Conservation (phyloP, 2,113 vertebrate genomes). For the Heterocephalus glaber region DNA sequence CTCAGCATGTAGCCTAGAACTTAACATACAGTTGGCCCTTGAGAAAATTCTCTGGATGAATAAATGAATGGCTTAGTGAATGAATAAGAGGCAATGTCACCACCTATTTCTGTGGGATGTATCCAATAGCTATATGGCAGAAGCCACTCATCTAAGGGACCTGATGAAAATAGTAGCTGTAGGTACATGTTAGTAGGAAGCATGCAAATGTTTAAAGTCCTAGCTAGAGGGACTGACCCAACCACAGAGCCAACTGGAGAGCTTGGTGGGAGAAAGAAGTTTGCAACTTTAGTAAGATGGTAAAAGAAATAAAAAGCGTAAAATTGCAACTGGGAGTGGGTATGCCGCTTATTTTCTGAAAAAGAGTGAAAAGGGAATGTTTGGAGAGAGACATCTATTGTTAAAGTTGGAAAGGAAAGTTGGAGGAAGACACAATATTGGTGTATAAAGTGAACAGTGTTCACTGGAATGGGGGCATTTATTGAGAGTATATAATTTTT, state of each 20-base stretch:
- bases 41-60: not conserved
- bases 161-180: not conserved
- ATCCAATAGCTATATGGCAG: not conserved
- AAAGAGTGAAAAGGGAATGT: not conserved
- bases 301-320: constrained; percentile 19
- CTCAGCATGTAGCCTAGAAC: not conserved
- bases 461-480: not conserved
- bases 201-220: not conserved
- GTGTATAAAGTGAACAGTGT: not conserved
- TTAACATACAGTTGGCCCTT: not conserved
- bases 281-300: not conserved
- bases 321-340: not conserved
- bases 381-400: not conserved
- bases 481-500: not conserved
- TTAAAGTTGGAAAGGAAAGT: not conserved
- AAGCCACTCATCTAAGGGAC: not conserved
- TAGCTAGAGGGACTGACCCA: not conserved
- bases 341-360: not conserved
- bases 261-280: not conserved
- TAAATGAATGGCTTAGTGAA: not conserved
- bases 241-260: not conserved
- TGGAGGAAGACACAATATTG: not conserved
- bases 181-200: not conserved
- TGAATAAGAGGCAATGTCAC: not conserved
- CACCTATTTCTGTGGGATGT: not conserved